These are phyloP conservation scores for Ophion slaviceki DNA, from an alignment of 2,888 invertebrate genomes.

Conservation along the genomic window DNA sequence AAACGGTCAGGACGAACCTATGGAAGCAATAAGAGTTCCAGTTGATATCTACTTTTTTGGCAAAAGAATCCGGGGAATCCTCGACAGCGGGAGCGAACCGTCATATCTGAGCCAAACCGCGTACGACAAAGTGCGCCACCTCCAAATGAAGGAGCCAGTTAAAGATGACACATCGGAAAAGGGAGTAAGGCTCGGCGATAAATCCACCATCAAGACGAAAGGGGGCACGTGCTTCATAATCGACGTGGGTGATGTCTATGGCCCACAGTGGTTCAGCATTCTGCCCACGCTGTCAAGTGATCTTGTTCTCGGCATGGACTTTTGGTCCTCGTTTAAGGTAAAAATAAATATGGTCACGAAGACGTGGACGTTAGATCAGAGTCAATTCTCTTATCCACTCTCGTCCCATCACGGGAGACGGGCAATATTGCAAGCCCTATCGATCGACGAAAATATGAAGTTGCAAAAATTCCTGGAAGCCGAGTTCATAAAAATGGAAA, in stretches of 20 bases:
- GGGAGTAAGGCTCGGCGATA: not conserved
- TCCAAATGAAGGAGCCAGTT: no score
- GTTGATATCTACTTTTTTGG: no score
- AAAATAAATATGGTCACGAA: conserved; percentile 2
- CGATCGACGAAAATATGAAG: conserved; percentile 31
- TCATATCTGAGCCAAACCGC: no score
- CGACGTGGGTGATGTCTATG: not conserved
- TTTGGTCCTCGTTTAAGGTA: conserved; percentile 4
- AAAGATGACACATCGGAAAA: no score
- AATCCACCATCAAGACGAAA: conserved; percentile 11
- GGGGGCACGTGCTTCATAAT: conserved; percentile 43
- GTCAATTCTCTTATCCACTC: conserved; percentile 41
- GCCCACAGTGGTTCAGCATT: conserved; percentile 45
- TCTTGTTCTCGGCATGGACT: conserved; percentile 18
- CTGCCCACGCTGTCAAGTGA: conserved; percentile 19
- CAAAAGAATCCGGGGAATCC: no score
- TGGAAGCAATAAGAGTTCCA: no score
- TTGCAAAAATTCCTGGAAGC: conserved; percentile 39
- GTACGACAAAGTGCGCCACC: no score
- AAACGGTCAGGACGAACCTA: no score
- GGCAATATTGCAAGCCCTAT: conserved; percentile 28
- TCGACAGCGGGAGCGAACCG: no score
- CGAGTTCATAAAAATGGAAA: conserved; percentile 52
- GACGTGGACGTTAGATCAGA: conserved; percentile 36
- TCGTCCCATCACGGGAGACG: conserved; percentile 19